Evolutionary conservation across 2,113 vertebrate species (phyloP).

Genomic region (Gallinago media): DNA sequence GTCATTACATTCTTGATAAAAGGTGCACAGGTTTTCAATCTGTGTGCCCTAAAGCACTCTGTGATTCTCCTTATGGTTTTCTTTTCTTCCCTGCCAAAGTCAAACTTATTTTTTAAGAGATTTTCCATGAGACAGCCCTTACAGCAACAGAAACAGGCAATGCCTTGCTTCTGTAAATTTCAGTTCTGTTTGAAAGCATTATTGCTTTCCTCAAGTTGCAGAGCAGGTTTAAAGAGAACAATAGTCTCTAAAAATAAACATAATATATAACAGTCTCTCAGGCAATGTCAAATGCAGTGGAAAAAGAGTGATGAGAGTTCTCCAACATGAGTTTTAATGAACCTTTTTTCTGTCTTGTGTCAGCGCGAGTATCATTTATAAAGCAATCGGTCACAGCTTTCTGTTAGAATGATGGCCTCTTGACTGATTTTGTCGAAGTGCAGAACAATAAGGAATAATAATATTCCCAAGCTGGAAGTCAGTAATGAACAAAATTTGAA

Average conservation of each 20-base stretch:
- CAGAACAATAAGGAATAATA: slow-evolving; percentile 68
- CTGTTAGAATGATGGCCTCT: slow-evolving; percentile 56
- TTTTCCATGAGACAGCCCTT: background rate
- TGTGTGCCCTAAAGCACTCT: background rate
- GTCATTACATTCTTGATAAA: slow-evolving; percentile 22
- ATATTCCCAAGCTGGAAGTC: slow-evolving; percentile 21
- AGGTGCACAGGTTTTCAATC: background rate
- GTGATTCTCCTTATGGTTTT: background rate
- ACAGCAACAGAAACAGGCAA: background rate
- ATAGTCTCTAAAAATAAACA: slow-evolving; percentile 77
- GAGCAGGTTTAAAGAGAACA: slow-evolving; percentile 58
- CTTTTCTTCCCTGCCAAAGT: background rate
- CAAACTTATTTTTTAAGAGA: background rate
- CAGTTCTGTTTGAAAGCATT: slow-evolving; percentile 27
- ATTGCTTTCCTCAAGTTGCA: slow-evolving; percentile 30
- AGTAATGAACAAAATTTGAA: slow-evolving; percentile 55
- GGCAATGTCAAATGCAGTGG: slow-evolving; percentile 69
- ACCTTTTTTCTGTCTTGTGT: slow-evolving; percentile 51
- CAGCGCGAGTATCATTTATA: slow-evolving; percentile 68
- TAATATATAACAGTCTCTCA: slow-evolving; percentile 66
- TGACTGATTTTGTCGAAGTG: slow-evolving; percentile 63
- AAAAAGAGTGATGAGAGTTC: slow-evolving; percentile 67
- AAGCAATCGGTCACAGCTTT: slow-evolving; percentile 65
- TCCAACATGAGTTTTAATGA: slow-evolving; percentile 73
- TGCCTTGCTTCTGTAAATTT: slow-evolving; percentile 2